Conservation (phyloP, 2,888 invertebrate genomes). For the Cephus spinipes region DNA sequence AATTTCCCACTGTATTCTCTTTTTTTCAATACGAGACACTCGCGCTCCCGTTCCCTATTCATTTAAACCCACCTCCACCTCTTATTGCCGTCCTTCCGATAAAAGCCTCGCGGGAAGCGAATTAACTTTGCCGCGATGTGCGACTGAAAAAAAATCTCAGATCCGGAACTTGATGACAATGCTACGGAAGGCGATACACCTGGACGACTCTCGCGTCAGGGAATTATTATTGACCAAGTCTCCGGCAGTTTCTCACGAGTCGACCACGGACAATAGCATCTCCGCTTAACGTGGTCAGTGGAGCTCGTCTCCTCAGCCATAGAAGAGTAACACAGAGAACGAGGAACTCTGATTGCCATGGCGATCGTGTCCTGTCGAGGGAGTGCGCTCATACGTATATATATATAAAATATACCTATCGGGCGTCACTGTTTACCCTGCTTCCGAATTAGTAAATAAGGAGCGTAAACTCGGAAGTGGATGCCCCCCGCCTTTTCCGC, state of each 20-base stretch:
- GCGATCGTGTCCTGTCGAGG: background rate
- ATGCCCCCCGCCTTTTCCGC: conserved; percentile 3
- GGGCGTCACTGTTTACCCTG: conserved; percentile 51
- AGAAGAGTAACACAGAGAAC: background rate
- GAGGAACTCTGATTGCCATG: background rate
- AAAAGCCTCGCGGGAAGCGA: conserved; percentile 2
- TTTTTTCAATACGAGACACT: background rate
- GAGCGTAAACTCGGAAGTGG: conserved; percentile 9
- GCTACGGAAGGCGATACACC: conserved; percentile 67
- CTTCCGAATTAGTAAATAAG: conserved; percentile 56
- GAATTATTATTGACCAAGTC: conserved; percentile 32
- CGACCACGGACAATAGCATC: conserved; percentile 1
- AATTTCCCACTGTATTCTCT: background rate
- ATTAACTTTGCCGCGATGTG: conserved; percentile 6
- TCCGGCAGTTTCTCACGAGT: conserved; percentile 32
- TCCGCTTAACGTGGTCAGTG: conserved; percentile 55
- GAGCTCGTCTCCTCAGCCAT: conserved; percentile 62
- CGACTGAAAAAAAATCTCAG: conserved; percentile 37
- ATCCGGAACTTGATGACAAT: conserved; percentile 64
- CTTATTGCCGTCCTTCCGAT: background rate
- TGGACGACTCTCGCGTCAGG: conserved; percentile 49
- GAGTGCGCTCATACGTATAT: background rate
- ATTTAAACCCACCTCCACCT: background rate
- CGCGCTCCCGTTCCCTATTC: background rate
- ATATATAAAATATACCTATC: conserved; percentile 18